Evolutionary conservation across 2,113 vertebrate species (phyloP), one percentile per base, ranked within the genome.

Genomic region (Stegastes partitus): DNA sequence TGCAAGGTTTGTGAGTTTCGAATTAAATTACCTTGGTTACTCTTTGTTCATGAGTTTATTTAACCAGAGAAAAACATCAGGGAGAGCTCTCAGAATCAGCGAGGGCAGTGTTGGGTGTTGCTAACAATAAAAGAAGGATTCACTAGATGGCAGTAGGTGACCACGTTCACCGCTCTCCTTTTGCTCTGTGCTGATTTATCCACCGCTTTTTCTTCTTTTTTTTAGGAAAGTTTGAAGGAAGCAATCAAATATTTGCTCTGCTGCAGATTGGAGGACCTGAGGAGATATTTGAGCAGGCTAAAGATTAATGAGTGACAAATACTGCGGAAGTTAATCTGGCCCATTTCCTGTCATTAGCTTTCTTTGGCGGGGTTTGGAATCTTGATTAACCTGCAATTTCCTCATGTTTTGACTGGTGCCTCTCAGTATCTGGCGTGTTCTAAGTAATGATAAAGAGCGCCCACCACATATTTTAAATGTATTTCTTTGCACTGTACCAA

Each of bases 131-230:
- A 8, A 49, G 18, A 15, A 16, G 1, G 10, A 42, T 26, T 62
- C 89, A 81, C 84, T 84, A 93, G 86, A 39, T 44, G 91, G 90
- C 91, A 83, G 84, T 23, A 85, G 8, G 16, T 39, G 18, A 67
- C 81, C 49, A 34, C 31, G 10, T 34, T 34, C 8, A 34, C 31
- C 8, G 8, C 7, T 9, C 10, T 34, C 10, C n/a, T 72, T 23
- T 14, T 49, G 10, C 59, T 4, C 11, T 19, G 3, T 22, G 10
- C 0, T 28, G 25, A 51, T 55, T 31, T 63, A 26, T n/a, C 8
- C 19, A 18, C 19, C 5, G 5, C 47, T 34, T 23, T 25, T 5
- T 45, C 51, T 28, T 28, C 22, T 23, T 25, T 5, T 45, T 61
- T 28, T 28, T 16, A 39, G n/a, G 11, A 26, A 1, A 4, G 15